Conservation (phyloP, 37 sponge, comb jelly and placozoan genomes). For the Eunapius fragilis region DNA sequence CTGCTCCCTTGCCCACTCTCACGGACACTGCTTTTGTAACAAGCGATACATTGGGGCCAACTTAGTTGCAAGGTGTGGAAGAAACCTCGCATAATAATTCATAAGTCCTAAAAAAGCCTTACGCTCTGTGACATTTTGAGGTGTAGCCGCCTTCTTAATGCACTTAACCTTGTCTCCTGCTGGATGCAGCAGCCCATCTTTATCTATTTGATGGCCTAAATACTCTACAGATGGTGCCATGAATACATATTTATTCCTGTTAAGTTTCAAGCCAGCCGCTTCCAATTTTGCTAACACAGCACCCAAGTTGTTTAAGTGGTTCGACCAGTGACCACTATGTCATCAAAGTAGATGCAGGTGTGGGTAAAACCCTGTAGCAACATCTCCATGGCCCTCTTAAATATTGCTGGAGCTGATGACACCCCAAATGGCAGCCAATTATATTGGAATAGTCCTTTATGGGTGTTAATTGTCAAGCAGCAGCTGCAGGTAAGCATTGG, state of each 20-base stretch:
- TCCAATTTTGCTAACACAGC: neutral
- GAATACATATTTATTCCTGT: neutral
- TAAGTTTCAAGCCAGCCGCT: neutral
- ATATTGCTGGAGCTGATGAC: conserved; percentile 20
- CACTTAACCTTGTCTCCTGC: conserved; percentile 22
- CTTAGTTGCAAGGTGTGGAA: neutral
- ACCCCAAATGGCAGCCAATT: conserved; percentile 22
- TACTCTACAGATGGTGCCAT: neutral
- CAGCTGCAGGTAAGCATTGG: conserved; percentile 19
- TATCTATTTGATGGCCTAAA: neutral
- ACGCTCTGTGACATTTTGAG: conserved; percentile 27
- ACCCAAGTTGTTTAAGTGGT: neutral
- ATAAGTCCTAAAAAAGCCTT: conserved; percentile 18
- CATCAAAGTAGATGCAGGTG: too few relatives aligned
- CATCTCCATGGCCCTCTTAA: conserved; percentile 6
- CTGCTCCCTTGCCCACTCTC: conserved; percentile 15
- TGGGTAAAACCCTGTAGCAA: neutral
- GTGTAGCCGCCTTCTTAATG: conserved; percentile 9
- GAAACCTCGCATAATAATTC: conserved; percentile 32
- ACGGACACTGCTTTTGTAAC: neutral
- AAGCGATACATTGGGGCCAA: conserved; percentile 23
- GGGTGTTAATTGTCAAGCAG: neutral
- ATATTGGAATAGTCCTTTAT: neutral
- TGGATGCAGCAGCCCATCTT: neutral
- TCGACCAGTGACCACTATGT: too few relatives aligned